A percentile compares a stretch with the other conserved stretches of the same genome.
Conservation (phyloP, 2,113 vertebrate genomes). For the Phyllostomus hastatus region DNA sequence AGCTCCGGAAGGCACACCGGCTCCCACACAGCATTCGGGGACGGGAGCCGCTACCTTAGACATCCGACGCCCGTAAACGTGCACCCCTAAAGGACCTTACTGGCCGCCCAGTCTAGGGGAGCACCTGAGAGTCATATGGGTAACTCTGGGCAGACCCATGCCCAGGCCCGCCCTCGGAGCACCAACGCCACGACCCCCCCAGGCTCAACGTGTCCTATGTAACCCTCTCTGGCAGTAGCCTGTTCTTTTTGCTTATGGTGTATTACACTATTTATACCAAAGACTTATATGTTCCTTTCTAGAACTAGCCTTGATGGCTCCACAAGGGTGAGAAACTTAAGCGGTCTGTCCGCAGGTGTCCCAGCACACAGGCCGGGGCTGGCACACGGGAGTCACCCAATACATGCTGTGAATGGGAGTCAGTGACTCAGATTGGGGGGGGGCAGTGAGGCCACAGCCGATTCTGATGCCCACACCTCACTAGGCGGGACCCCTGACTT, state of each 20-base stretch:
- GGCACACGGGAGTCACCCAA: neutral
- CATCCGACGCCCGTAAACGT: neutral
- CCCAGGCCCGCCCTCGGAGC: neutral
- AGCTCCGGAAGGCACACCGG: neutral
- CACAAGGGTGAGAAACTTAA: neutral
- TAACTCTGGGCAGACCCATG: accelerated
- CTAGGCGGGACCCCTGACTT: neutral
- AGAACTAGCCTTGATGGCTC: neutral
- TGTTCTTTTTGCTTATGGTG: neutral
- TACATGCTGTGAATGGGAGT: accelerated
- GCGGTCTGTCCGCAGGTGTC: neutral
- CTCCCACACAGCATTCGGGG: neutral
- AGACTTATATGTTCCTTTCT: neutral
- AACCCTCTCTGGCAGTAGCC: neutral
- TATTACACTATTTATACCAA: neutral
- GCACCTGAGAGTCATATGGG: accelerated
- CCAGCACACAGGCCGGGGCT: neutral
- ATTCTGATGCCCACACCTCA: accelerated
- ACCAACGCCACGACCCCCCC: neutral
- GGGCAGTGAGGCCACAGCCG: accelerated
- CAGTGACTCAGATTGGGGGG: neutral
- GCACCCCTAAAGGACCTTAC: neutral
- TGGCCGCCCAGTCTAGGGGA: no score
- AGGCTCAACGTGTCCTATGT: accelerated
- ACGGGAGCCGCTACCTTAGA: neutral